phyloP scores from a whole-genome alignment of 2,888 invertebrate genomes.

The Oasisia sp. region DNA sequence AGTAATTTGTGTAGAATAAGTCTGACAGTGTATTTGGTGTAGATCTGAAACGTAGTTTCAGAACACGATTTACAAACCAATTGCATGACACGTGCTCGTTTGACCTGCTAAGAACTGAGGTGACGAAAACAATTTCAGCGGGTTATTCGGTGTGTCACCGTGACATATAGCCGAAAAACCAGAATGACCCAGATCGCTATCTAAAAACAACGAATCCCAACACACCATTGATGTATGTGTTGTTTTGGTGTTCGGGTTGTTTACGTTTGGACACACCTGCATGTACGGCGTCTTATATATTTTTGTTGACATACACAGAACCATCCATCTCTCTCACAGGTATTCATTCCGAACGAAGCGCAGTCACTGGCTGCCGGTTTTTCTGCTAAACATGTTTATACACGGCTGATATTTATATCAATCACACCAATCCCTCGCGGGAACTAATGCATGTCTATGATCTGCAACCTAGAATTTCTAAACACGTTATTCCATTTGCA shows the following conservation, averaged over 20 bases:
- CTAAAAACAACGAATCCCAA: neutral
- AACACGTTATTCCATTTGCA: neutral
- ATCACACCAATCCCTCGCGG: neutral
- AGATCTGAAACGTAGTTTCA: neutral
- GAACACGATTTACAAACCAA: neutral
- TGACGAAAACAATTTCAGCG: neutral
- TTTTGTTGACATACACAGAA: neutral
- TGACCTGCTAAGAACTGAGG: neutral
- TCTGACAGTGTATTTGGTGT: neutral
- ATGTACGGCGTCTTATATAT: neutral
- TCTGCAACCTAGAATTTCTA: neutral
- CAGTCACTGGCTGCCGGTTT: neutral
- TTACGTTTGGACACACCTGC: neutral
- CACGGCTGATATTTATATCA: neutral
- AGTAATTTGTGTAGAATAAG: neutral
- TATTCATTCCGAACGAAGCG: neutral
- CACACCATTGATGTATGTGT: neutral
- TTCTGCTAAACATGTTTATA: neutral
- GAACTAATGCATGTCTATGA: neutral
- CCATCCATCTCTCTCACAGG: neutral
- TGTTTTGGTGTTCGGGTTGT: neutral
- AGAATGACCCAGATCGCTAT: neutral
- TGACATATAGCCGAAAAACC: neutral
- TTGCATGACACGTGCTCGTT: conserved; percentile 7
- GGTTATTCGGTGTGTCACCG: neutral